Evolutionary conservation across 2,888 invertebrate species (phyloP).

Genomic region (Lithosia quadra): DNA sequence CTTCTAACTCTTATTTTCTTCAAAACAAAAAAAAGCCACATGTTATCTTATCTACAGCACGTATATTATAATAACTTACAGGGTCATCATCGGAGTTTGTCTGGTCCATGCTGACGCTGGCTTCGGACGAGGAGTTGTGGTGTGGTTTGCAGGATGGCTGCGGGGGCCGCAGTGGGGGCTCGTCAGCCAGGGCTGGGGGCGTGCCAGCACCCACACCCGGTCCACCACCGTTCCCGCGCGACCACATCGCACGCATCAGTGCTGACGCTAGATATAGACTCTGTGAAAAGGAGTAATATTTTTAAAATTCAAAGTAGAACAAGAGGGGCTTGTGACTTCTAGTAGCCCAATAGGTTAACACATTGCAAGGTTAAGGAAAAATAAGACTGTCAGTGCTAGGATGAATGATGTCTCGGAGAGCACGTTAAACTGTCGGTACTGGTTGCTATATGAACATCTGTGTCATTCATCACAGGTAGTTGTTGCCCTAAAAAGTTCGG

Average conservation of each 20-base stretch:
- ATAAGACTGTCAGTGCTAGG: too few relatives aligned
- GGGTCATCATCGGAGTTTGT: slow-evolving; percentile 93
- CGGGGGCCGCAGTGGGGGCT: slow-evolving; percentile 82
- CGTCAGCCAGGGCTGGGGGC: slow-evolving; percentile 76
- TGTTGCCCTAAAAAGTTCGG: too few relatives aligned
- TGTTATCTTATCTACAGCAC: too few relatives aligned
- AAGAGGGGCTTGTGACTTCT: too few relatives aligned
- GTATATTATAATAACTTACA: slow-evolving; percentile 55
- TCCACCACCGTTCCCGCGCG: slow-evolving; percentile 84
- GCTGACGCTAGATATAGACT: slow-evolving; percentile 96
- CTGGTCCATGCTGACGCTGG: slow-evolving; percentile 93
- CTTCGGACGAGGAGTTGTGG: slow-evolving; percentile 90
- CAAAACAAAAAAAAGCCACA: too few relatives aligned
- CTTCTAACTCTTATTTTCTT: too few relatives aligned
- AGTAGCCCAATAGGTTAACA: too few relatives aligned
- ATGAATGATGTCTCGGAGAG: too few relatives aligned
- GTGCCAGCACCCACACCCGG: slow-evolving; percentile 62
- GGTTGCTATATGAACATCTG: too few relatives aligned
- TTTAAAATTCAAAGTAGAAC: neutral
- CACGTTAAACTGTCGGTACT: too few relatives aligned
- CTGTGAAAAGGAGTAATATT: slow-evolving; percentile 68
- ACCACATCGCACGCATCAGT: slow-evolving; percentile 96
- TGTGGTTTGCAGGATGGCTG: slow-evolving; percentile 80
- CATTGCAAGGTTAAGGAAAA: too few relatives aligned
- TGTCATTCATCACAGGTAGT: too few relatives aligned